Base-by-base conservation (phyloP, 1,140 invertebrate genomes). In the Drosophila grimshawi region DNA sequence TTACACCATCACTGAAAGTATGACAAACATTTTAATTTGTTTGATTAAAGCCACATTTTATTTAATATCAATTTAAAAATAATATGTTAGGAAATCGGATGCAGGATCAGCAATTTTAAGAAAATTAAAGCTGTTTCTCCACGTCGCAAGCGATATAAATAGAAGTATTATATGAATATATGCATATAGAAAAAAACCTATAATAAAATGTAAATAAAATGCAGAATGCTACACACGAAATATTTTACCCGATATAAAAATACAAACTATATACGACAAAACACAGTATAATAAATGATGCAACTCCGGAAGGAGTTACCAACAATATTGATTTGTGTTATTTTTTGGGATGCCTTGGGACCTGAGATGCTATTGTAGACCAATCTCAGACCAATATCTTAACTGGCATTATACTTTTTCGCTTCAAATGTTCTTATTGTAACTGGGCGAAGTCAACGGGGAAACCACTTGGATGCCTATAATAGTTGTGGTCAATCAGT, bases 1-100 rank as follows among this genome's bases (percentile, higher is more conserved):
- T 88, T 88, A 88, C 83, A 88, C 83, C 83, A 88, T 88, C 83
- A 88, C 80, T 88, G 83, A 88, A 88, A 88, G 46, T 66, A 71
- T 64, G 45, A 39, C 39, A 55, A 49, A 30, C 29, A 11, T 27
- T 43, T 52, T 27, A 55, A 65, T 65, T 64, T 41, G 29, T 71
- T 43, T 69, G 29, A 49, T 60, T 37, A 32, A 62, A n/a, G 8
- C 53, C 8, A 64, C 43, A 51, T 69, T 30, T 57, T 41, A 70
- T 29, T 30, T 48, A 63, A 35, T 46, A 62, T 39, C 29, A 43
- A 33, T 33, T 33, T 52, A 46, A 11, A 75, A 69, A 49, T 45
- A 55, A 62, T 65, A 71, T 46, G 19, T 69, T 62, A 69, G 52
- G 45, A 32, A 60, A 70, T 67, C 62, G 51, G 46, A 49, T 59